These are phyloP conservation scores for Solenopsis fugax DNA, from an alignment of 1,140 invertebrate genomes.

Conservation along the genomic window DNA sequence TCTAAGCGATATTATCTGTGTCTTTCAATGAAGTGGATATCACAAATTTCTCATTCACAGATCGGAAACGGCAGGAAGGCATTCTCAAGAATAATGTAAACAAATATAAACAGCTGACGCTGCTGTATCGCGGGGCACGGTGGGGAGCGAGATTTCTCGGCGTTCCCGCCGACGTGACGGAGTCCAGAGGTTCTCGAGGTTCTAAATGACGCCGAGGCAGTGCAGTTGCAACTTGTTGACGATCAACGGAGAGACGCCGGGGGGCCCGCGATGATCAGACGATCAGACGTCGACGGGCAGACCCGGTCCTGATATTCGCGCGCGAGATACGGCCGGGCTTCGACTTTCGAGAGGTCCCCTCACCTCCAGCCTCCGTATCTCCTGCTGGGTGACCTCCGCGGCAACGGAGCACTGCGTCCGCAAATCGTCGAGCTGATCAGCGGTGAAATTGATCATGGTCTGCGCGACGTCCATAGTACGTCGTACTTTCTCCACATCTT, in stretches of 20 bases:
- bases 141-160: no score
- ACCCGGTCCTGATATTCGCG: not conserved
- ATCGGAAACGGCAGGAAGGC: not conserved
- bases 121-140: not conserved
- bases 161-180: not conserved
- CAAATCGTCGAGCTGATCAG: conserved; percentile 95
- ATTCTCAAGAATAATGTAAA: not conserved
- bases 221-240: conserved; percentile 59
- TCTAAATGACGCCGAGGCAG: not conserved
- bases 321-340: not conserved
- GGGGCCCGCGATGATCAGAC: conserved; percentile 32
- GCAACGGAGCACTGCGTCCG: conserved; percentile 96
- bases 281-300: not conserved
- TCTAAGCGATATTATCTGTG: not conserved
- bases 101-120: not conserved
- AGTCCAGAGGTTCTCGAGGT: not conserved
- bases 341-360: not conserved
- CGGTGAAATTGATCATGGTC: conserved; percentile 98
- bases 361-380: conserved; percentile 97
- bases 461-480: conserved; percentile 90
- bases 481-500: conserved; percentile 87
- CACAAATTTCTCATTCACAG: not conserved
- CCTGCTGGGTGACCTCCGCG: conserved; percentile 97
- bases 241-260: not conserved
- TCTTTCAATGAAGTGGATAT: not conserved